phyloP scores from a whole-genome alignment of 2,888 invertebrate species.

The Ochropacha duplaris region DNA sequence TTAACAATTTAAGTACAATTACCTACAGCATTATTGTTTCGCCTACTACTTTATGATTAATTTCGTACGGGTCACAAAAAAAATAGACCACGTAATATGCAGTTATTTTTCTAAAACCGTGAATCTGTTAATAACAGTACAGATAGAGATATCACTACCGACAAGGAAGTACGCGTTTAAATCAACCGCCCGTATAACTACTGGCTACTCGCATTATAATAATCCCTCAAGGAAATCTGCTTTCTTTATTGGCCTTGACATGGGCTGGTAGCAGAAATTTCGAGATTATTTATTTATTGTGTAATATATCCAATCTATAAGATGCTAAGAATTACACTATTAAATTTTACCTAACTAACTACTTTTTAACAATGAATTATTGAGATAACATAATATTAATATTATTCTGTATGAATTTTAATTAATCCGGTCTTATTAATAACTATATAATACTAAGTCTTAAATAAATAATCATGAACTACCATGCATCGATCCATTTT shows the following conservation, averaged over 20 bases:
- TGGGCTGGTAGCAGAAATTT: constrained; percentile 22
- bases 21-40: too few species aligned
- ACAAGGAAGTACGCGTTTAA: background rate
- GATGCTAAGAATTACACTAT: background rate
- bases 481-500: constrained; percentile 42
- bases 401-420: too few species aligned
- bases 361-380: background rate
- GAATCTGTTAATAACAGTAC: background rate
- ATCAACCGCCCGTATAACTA: constrained; percentile 17
- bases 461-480: constrained; percentile 8
- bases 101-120: background rate
- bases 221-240: constrained; percentile 39
- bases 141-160: background rate
- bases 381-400: too few species aligned
- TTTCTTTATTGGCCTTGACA: constrained; percentile 50
- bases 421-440: too few species aligned
- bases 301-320: background rate
- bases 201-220: constrained; percentile 21
- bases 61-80: too few species aligned
- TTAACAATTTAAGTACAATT: background rate
- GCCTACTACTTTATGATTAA: too few species aligned
- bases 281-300: constrained; percentile 6
- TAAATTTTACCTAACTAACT: background rate
- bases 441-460: background rate
- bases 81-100: background rate